Percentiles rank a stretch among this genome's conserved stretches.
phyloP scores from a whole-genome alignment of 2,888 invertebrate genomes.

The Seladonia tumulorum region DNA sequence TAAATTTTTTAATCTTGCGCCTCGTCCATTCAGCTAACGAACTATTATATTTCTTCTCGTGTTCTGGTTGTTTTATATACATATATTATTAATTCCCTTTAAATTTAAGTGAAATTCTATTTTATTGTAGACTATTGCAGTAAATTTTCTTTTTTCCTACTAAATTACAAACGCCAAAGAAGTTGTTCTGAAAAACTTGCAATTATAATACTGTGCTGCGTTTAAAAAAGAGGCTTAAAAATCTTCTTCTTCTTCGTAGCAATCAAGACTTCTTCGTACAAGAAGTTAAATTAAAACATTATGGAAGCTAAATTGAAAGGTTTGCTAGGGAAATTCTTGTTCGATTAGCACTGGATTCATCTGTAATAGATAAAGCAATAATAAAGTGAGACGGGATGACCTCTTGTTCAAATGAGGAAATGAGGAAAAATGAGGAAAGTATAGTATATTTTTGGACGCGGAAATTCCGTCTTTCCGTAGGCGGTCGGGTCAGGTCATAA shows the following conservation, averaged over 20 bases:
- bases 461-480: no score
- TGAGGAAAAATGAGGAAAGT: no score
- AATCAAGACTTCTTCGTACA: no score
- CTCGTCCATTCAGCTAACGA: no score
- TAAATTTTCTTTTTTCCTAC: no score
- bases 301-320: not conserved
- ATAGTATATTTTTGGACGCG: no score
- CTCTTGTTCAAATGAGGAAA: not conserved
- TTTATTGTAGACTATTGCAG: no score
- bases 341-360: not conserved
- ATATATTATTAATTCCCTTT: no score
- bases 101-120: no score
- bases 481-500: no score
- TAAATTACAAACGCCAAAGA: no score
- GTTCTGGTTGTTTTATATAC: not conserved
- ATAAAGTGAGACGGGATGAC: not conserved
- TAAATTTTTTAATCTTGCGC: conserved; percentile 33
- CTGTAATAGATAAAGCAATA: not conserved
- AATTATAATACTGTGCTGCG: not conserved
- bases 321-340: not conserved
- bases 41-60: not conserved
- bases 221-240: not conserved
- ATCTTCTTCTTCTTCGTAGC: not conserved
- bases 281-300: not conserved
- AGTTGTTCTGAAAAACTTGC: no score